Evolutionary conservation across 2,113 vertebrate species (phyloP), one percentile per base, ranked within the genome.

Genomic region (Sisor rabdophorus): DNA sequence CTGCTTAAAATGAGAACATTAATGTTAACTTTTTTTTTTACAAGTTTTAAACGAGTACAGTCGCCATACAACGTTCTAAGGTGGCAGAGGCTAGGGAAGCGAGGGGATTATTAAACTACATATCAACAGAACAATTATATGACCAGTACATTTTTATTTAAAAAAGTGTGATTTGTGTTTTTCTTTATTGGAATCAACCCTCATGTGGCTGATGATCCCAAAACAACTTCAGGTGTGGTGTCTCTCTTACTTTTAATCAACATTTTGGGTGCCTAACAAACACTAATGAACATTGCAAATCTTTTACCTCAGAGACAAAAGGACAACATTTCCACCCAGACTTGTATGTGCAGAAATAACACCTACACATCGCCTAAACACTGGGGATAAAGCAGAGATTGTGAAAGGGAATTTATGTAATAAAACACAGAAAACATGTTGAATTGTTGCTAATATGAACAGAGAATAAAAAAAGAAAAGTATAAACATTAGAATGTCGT

Each of bases 391-490:
- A 82, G 82, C 85, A 76, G 74, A 77, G 82, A 59, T 87, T 88
- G 88, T 86, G 85, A 90, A 88, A 28, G 76, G 83, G 76, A 85
- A 85, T 88, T 82, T 80, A 80, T 87, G 86, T 85, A 86, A 79
- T 75, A 86, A 78, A 82, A 72, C 82, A 83, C 76, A 87, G 81
- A 85, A 88, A 63, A 89, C 88, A 89, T 86, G 86, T 89, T 91
- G 91, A 91, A 90, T 91, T 91, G 89, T 87, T 86, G 72, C 79
- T 79, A 77, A 80, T 83, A 86, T 82, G 85, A 84, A 85, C 71
- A 79, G 80, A 80, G 80, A 74, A 79, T 86, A 50, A 53, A 26
- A 36, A 44, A 76, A 22, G 3, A 30, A n/a, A 44, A 24, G 19
- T 47, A 56, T 47, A 47, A 76, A 56, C 44, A 54, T 7, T 20